Evolutionary conservation across 2,888 invertebrate genomes (phyloP).

Genomic region (Tanaodytes sp.): DNA sequence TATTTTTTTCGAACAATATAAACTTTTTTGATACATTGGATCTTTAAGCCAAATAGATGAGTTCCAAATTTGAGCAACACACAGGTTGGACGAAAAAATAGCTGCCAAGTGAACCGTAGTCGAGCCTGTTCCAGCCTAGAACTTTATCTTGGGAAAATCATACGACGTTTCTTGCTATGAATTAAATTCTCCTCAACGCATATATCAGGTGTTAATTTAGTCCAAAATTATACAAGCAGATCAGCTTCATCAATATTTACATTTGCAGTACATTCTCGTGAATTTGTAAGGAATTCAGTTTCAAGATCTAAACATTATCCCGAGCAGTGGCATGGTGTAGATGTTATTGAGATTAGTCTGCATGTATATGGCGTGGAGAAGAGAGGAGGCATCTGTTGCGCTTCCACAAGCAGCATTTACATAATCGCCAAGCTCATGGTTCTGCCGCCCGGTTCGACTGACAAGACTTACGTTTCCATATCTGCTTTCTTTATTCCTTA

Average conservation of each 20-base stretch:
- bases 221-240: conserved; percentile 27
- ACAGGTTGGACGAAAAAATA: too few relatives aligned
- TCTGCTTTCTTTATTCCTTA: conserved; percentile 38
- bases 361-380: conserved; percentile 55
- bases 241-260: conserved; percentile 42
- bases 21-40: too few relatives aligned
- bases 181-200: not conserved
- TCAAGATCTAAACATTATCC: conserved; percentile 64
- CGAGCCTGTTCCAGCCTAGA: too few relatives aligned
- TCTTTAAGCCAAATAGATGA: too few relatives aligned
- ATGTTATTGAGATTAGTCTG: conserved; percentile 66
- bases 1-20: too few relatives aligned
- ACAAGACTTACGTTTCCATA: conserved; percentile 48
- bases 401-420: conserved; percentile 71
- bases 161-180: too few relatives aligned
- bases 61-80: too few relatives aligned
- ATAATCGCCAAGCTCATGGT: conserved; percentile 65
- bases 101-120: not conserved
- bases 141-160: too few relatives aligned
- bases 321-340: conserved; percentile 56
- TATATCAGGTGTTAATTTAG: conserved; percentile 38
- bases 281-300: conserved; percentile 66
- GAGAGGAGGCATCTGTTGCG: conserved; percentile 70
- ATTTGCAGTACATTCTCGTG: conserved; percentile 48
- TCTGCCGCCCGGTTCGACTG: conserved; percentile 45